Percentiles rank a stretch among this genome's conserved stretches.
Evolutionary conservation across 2,113 vertebrate species (phyloP).

Genomic region (Hyaena hyaena): DNA sequence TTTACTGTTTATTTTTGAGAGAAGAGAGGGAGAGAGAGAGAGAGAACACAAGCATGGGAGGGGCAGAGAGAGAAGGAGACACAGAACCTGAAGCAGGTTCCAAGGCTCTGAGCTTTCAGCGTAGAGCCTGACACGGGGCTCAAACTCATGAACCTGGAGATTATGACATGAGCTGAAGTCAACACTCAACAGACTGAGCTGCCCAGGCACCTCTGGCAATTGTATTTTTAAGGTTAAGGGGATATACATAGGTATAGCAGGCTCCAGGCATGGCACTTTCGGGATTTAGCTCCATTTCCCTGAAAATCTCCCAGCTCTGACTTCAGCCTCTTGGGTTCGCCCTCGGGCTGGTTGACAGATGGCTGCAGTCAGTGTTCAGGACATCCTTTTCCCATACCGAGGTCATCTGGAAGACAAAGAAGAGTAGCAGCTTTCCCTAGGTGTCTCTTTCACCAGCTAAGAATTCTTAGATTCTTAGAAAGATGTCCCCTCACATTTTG

Average conservation of each 20-base stretch:
- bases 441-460: background rate
- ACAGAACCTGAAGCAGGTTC: background rate
- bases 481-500: background rate
- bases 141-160: background rate
- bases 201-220: background rate
- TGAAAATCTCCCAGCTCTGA: background rate
- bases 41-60: background rate
- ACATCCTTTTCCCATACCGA: background rate
- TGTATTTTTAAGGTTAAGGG: background rate
- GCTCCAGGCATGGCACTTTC: background rate
- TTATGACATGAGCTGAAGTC: background rate
- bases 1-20: background rate
- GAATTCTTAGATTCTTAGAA: background rate
- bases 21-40: background rate
- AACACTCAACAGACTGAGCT: background rate
- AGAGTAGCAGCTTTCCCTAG: background rate
- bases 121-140: background rate
- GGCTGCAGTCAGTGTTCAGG: background rate
- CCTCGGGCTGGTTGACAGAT: background rate
- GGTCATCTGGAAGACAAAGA: background rate
- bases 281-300: background rate
- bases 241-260: background rate
- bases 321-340: background rate
- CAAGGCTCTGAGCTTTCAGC: background rate
- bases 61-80: background rate